These are phyloP conservation scores for Chascanopsetta lugubris DNA, from an alignment of 2,113 vertebrate species.

Conservation along the genomic window DNA sequence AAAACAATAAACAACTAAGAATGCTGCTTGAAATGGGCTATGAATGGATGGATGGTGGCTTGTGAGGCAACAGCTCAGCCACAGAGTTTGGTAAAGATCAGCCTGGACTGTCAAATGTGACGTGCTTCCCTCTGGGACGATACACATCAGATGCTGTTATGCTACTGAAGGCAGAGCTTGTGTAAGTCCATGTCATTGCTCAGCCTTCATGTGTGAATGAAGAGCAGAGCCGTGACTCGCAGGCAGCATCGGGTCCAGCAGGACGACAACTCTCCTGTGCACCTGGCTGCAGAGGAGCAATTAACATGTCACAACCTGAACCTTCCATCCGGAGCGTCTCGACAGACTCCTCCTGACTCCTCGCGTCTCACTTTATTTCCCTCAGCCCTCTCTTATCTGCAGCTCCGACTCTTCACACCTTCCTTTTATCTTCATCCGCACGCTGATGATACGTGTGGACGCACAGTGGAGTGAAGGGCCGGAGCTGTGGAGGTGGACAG, in stretches of 20 bases:
- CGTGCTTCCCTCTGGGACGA: conserved; percentile 53
- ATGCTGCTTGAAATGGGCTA: conserved; percentile 8
- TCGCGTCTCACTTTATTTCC: conserved; percentile 28
- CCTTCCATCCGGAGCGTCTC: conserved; percentile 35
- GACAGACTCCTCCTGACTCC: conserved; percentile 25
- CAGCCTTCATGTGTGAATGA: conserved; percentile 47
- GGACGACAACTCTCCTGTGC: conserved; percentile 53
- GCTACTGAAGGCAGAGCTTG: conserved; percentile 21
- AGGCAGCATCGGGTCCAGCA: conserved; percentile 41
- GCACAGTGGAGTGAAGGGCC: not conserved
- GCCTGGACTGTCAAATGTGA: conserved; percentile 33
- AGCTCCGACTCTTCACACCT: too few species aligned
- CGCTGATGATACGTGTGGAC: not conserved
- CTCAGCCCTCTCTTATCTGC: conserved; percentile 13
- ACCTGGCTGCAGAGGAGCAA: conserved; percentile 64
- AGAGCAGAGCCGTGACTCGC: conserved; percentile 40
- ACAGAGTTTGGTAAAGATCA: conserved; percentile 32
- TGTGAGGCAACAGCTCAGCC: conserved; percentile 22
- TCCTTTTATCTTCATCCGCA: not conserved
- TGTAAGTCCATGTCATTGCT: conserved; percentile 35
- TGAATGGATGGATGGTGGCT: conserved; percentile 26
- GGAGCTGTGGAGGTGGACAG: conserved; percentile 30
- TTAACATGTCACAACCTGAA: conserved; percentile 77
- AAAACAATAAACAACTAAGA: not conserved
- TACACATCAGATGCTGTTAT: conserved; percentile 41